Conservation (phyloP, 2,113 vertebrate species). For the Pterocles burchelli region DNA sequence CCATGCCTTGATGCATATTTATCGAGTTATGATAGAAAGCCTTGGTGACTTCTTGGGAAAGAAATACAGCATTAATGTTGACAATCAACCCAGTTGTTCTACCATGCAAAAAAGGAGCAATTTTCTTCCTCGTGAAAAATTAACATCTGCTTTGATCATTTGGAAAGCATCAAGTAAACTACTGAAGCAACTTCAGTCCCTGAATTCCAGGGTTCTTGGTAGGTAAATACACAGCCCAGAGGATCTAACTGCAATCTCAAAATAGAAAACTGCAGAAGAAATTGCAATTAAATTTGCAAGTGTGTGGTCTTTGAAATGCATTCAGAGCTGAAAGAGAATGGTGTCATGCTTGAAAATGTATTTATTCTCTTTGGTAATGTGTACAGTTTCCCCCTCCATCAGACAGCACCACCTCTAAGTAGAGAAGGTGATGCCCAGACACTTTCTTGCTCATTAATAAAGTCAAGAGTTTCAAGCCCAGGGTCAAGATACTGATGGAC, state of each 20-base stretch:
- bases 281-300: constrained; percentile 64
- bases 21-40: neutral
- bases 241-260: constrained; percentile 20
- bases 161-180: constrained; percentile 30
- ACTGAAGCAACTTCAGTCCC: constrained; percentile 27
- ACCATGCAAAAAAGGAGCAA: constrained; percentile 64
- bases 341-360: constrained; percentile 23
- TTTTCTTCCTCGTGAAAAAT: constrained; percentile 74
- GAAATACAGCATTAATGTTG: constrained; percentile 24
- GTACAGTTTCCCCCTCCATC: neutral
- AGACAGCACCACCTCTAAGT: neutral
- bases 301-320: neutral
- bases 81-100: constrained; percentile 72
- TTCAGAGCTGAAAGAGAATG: constrained; percentile 17
- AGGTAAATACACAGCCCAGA: neutral
- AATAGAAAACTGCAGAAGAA: constrained; percentile 41
- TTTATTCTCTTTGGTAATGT: constrained; percentile 32
- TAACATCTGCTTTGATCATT: constrained; percentile 64
- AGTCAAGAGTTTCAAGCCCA: constrained; percentile 19
- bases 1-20: neutral
- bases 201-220: neutral
- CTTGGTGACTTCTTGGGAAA: neutral
- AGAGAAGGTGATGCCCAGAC: neutral
- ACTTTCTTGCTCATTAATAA: neutral
- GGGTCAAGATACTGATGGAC: neutral